phyloP scores from a whole-genome alignment of 1,140 invertebrate species.

The Neodiprion fabricii region DNA sequence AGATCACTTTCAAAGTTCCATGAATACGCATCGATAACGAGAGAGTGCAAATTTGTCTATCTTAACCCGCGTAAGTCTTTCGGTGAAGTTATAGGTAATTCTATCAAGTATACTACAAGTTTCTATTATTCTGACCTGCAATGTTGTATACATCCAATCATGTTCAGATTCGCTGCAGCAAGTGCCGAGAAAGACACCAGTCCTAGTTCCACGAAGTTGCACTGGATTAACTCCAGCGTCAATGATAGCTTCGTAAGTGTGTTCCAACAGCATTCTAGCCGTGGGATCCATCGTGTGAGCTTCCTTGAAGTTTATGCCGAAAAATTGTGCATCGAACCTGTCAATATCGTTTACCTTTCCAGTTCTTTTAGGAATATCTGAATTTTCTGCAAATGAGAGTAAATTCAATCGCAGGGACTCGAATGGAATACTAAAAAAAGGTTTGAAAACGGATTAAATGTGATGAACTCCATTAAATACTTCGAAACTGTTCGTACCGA shows the following conservation, averaged over 20 bases:
- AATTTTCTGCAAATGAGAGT: slow-evolving; percentile 58
- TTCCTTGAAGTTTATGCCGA: slow-evolving; percentile 82
- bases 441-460: not conserved
- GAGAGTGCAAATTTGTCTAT: too few relatives aligned
- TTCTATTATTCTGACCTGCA: slow-evolving; percentile 47
- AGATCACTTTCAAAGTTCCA: too few relatives aligned
- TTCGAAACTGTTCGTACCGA: too few relatives aligned
- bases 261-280: slow-evolving; percentile 83
- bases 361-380: slow-evolving; percentile 74
- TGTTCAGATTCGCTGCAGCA: slow-evolving; percentile 80
- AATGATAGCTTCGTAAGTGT: slow-evolving; percentile 84
- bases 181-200: slow-evolving; percentile 82
- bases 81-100: too few relatives aligned
- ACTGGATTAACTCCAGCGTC: slow-evolving; percentile 75
- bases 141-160: slow-evolving; percentile 71
- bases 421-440: not conserved
- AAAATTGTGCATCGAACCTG: slow-evolving; percentile 86
- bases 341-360: slow-evolving; percentile 82
- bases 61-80: too few relatives aligned
- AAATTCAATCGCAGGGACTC: not conserved
- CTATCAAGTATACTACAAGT: not conserved
- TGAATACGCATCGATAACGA: too few relatives aligned
- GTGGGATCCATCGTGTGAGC: slow-evolving; percentile 90
- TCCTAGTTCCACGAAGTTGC: slow-evolving; percentile 72
- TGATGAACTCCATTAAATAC: not conserved